Conservation (phyloP, 1,140 invertebrate species). For the Pomacea maculata region DNA sequence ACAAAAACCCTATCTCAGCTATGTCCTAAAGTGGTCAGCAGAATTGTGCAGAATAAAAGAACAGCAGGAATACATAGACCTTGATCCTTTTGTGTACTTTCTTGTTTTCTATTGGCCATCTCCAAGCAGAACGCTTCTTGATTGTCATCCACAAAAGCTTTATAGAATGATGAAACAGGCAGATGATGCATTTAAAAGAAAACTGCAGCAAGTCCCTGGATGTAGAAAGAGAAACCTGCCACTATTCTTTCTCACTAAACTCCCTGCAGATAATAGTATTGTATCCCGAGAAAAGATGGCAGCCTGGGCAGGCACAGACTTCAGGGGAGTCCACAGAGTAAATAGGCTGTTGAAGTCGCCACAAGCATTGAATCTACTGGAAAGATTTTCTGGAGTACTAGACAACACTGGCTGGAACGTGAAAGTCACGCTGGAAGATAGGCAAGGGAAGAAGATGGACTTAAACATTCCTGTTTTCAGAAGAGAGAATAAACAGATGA, state of each 20-base stretch:
- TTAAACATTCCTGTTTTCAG: constrained; percentile 24
- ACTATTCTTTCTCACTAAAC: constrained; percentile 37
- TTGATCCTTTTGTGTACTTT: constrained; percentile 37
- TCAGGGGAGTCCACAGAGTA: constrained; percentile 11
- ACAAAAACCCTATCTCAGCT: neutral
- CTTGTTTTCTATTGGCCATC: constrained; percentile 43
- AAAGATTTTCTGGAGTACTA: constrained; percentile 31
- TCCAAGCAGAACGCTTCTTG: constrained; percentile 10
- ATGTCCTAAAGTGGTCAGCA: constrained; percentile 10
- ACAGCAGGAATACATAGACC: constrained; percentile 20
- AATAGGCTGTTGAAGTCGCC: constrained; percentile 23
- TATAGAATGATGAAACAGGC: constrained; percentile 21
- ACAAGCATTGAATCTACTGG: constrained; percentile 14
- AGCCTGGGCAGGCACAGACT: constrained; percentile 3
- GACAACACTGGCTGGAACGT: constrained; percentile 32
- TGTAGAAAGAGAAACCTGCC: constrained; percentile 29
- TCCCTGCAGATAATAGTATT: constrained; percentile 11
- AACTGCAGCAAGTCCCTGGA: constrained; percentile 5
- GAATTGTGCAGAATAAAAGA: neutral
- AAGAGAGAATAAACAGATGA: constrained; percentile 23
- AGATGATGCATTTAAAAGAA: constrained; percentile 24
- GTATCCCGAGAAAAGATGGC: constrained; percentile 28
- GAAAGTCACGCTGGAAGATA: neutral
- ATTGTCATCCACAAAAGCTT: constrained; percentile 8
- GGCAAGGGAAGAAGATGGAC: constrained; percentile 13